Evolutionary conservation across 2,113 vertebrate species (phyloP), one percentile per base, ranked within the genome.

Genomic region (Noturus placidus): DNA sequence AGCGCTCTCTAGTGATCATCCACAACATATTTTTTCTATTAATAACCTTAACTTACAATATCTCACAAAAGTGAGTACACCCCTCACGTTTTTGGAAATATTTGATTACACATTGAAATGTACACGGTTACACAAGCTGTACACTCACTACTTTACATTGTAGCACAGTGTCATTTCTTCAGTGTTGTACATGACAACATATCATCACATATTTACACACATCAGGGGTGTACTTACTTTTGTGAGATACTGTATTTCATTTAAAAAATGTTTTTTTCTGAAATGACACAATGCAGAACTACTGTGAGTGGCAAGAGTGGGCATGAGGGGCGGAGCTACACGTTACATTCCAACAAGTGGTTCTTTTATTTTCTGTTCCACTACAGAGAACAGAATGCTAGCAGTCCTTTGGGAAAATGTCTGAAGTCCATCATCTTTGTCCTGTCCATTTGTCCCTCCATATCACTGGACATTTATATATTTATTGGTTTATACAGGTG

Each of bases 321-420:
- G 81, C 54, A 59, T 27, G 30, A 35, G 13, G 82, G 81, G 46
- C 30, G 61, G 85, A 82, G 79, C 30, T 88, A 88, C 91, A 91
- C 85, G 22, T 89, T 84, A 83, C 86, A 76, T 82, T 87, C 54
- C 80, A 30, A 57, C 86, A 72, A 46, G 54, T 33, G 67, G 88
- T 92, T 89, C 92, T 89, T 89, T 88, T 87, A 87, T 86, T 89
- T 86, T 93, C 89, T 86, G 78, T 85, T 84, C 54, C n/a, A 50
- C 63, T 54, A 76, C 77, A 86, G 90, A 87, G 91, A 92, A 91
- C 81, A 85, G 70, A 72, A 57, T 7, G 14, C 20, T 19, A 90
- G 93, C 92, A 94, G 94, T 94, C 94, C 93, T 87, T 84, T 35
- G 91, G 92, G 92, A 91, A 92, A 86, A 91, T 77, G 50, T 72